Conservation (phyloP, 2,113 vertebrate genomes). For the Pyrgilauda ruficollis region DNA sequence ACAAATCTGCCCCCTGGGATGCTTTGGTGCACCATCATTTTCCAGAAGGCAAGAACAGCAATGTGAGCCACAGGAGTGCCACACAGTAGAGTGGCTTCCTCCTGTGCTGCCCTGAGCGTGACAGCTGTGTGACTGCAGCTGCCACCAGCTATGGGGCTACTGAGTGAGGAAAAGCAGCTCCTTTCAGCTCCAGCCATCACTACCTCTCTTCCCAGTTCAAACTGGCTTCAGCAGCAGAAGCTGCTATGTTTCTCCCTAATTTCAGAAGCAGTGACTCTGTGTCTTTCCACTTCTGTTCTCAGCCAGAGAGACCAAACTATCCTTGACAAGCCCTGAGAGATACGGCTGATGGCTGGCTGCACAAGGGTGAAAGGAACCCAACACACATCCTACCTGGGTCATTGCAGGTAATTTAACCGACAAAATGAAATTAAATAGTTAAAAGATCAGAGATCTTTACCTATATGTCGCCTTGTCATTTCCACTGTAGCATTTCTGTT, state of each 20-base stretch:
- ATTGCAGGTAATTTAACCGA: background rate
- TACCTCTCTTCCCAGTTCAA: background rate
- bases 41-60: background rate
- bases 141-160: background rate
- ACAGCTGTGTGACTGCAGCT: background rate
- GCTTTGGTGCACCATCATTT: background rate
- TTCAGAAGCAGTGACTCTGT: background rate
- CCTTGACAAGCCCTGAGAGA: background rate
- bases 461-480: constrained; percentile 98
- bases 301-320: background rate
- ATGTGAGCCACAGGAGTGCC: background rate
- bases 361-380: background rate
- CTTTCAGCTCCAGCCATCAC: background rate
- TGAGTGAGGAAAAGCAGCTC: background rate
- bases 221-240: background rate
- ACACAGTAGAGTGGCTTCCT: background rate
- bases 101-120: background rate
- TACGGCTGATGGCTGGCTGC: background rate
- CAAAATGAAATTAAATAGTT: background rate
- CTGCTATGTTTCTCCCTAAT: background rate
- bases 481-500: constrained; percentile 98
- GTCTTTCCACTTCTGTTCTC: background rate
- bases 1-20: fast-evolving
- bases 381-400: background rate
- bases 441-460: constrained; percentile 68